A percentile compares a stretch with the other conserved stretches of the same genome.
Conservation (phyloP, 2,113 vertebrate genomes). For the Malurus alboscapulatus region DNA sequence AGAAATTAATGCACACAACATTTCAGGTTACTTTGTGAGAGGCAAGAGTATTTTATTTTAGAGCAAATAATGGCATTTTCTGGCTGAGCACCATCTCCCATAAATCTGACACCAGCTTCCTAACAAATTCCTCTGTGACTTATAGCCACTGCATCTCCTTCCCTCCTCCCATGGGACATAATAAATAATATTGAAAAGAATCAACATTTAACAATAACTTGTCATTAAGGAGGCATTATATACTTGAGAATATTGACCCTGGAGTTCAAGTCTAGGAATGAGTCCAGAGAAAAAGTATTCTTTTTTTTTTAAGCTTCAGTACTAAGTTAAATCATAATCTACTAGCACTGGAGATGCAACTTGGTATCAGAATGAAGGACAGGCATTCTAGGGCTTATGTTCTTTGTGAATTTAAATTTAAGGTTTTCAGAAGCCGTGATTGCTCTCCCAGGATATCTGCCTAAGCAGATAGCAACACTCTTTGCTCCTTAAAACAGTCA, state of each 20-base stretch:
- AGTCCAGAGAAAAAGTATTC: neutral
- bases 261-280: neutral
- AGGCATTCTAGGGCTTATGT: neutral
- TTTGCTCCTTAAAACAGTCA: neutral
- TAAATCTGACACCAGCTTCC: neutral
- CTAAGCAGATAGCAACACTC: neutral
- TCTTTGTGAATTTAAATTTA: neutral
- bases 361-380: neutral
- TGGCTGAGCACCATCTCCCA: neutral
- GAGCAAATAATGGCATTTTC: neutral
- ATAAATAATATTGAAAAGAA: fast-evolving
- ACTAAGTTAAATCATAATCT: neutral
- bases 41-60: neutral
- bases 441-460: neutral
- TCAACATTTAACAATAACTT: neutral
- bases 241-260: neutral
- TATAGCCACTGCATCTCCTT: neutral
- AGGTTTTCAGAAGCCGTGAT: neutral
- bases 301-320: neutral
- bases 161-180: neutral
- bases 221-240: neutral
- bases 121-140: neutral
- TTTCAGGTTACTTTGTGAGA: neutral
- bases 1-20: neutral
- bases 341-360: neutral